phyloP scores from a whole-genome alignment of 2,888 invertebrate genomes.

The Dusona sp. region DNA sequence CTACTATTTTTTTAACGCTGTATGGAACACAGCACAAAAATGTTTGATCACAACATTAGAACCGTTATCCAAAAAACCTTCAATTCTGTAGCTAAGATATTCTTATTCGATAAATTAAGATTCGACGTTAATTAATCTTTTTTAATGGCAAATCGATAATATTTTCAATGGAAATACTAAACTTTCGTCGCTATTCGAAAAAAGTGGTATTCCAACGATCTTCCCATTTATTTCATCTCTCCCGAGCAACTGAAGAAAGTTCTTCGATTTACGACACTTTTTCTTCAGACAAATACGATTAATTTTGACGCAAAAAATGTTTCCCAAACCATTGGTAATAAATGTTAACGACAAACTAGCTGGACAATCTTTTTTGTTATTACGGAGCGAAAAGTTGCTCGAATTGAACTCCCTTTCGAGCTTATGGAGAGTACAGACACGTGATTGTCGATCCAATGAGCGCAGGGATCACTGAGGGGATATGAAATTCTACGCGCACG shows the following conservation, averaged over 20 bases:
- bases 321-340: neutral
- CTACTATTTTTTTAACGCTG: no score
- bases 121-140: no score
- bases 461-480: neutral
- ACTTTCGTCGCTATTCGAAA: neutral
- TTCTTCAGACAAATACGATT: neutral
- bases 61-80: no score
- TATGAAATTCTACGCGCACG: constrained; percentile 27
- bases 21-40: no score
- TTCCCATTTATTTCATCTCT: neutral
- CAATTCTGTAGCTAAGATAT: no score
- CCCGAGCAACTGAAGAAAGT: neutral
- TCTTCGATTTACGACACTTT: neutral
- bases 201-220: neutral
- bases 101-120: no score
- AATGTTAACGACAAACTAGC: neutral
- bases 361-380: neutral
- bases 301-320: neutral
- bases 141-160: neutral
- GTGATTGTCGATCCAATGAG: constrained; percentile 26
- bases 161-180: neutral
- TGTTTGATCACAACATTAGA: no score
- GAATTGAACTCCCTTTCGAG: neutral
- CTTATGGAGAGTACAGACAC: neutral
- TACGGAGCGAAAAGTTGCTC: neutral